A percentile compares a stretch with the other conserved stretches of the same genome.
Conservation (phyloP, 2,797 vertebrate genomes). For the Spinus pinus region DNA sequence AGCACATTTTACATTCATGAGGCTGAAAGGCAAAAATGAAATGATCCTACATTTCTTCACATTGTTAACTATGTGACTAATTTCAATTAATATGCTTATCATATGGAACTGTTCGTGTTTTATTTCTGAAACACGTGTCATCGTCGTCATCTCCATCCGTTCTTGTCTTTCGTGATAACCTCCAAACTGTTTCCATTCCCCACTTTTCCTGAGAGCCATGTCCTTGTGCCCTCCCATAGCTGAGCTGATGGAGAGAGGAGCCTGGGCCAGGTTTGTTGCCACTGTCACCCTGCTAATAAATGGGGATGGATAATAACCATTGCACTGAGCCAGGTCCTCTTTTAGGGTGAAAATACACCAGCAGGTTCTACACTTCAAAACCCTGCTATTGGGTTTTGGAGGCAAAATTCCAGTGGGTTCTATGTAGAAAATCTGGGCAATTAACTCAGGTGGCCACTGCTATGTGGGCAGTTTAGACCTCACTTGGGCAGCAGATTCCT, state of each 20-base stretch:
- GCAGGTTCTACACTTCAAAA: background rate
- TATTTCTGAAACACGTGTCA: constrained; percentile 61
- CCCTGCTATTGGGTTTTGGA: rapidly evolving
- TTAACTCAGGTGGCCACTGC: rapidly evolving
- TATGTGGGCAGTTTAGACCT: rapidly evolving
- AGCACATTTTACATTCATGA: constrained; percentile 81
- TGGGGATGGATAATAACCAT: background rate
- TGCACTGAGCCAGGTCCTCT: background rate
- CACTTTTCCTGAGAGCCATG: background rate
- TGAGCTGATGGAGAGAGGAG: background rate
- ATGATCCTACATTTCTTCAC: constrained; percentile 71
- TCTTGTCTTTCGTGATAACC: constrained; percentile 36
- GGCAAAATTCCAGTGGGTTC: background rate
- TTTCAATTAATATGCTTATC: constrained; percentile 78
- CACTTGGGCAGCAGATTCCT: background rate
- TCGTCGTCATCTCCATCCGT: constrained; percentile 40
- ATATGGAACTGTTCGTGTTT: constrained; percentile 64
- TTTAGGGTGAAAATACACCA: background rate
- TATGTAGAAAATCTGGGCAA: rapidly evolving
- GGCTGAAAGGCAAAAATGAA: constrained; percentile 73
- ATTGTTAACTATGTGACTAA: constrained; percentile 76
- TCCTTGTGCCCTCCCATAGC: background rate
- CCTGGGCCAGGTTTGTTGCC: background rate
- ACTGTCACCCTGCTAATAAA: background rate
- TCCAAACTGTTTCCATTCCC: constrained; percentile 32